Conservation (phyloP, 2,888 invertebrate species). For the Ochropacha duplaris region DNA sequence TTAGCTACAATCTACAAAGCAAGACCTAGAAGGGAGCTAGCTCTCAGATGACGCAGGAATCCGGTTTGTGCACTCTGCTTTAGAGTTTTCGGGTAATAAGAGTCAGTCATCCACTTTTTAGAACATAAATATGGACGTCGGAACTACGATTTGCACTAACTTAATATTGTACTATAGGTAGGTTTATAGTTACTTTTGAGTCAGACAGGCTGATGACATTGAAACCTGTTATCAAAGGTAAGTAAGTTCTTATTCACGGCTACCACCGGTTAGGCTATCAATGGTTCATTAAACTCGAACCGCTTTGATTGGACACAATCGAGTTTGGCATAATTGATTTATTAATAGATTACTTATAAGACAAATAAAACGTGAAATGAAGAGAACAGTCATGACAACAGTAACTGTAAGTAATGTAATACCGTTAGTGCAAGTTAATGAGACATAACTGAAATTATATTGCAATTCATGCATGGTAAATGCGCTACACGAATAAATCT, state of each 20-base stretch:
- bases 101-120: too few species aligned
- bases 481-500: too few species aligned
- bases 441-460: neutral
- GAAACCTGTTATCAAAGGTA: neutral
- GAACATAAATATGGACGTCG: too few species aligned
- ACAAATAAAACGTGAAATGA: neutral
- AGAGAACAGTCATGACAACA: neutral
- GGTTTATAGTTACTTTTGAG: too few species aligned
- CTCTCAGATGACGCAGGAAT: too few species aligned
- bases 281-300: slow-evolving; percentile 41
- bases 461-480: too few species aligned
- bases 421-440: slow-evolving; percentile 7
- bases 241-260: neutral
- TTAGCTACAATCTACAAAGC: too few species aligned
- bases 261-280: slow-evolving; percentile 1
- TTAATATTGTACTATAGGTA: too few species aligned
- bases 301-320: slow-evolving; percentile 9
- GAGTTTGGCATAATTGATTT: neutral
- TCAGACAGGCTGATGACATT: neutral
- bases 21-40: too few species aligned
- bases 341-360: neutral
- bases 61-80: too few species aligned
- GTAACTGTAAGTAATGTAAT: neutral
- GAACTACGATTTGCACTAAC: too few species aligned
- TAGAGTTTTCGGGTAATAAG: too few species aligned